Evolutionary conservation across 2,797 vertebrate species (phyloP), one percentile per base, ranked within the genome.

Genomic region (Aeoliscus strigatus): DNA sequence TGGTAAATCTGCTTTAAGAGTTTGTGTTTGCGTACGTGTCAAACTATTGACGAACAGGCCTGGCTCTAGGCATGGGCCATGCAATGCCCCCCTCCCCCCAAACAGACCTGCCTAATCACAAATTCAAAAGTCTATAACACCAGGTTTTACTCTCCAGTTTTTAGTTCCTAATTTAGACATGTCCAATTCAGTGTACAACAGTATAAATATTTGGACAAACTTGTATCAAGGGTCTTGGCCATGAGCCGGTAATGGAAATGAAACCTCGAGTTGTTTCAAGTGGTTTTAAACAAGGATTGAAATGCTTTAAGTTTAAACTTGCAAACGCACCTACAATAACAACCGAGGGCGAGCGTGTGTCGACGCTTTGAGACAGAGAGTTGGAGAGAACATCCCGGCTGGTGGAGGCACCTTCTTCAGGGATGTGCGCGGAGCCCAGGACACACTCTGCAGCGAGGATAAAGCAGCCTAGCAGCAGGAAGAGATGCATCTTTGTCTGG

Each of bases 321-420:
- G 12, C 8, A 16, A 14, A 66, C 81, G 33, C 42, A 80, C 84
- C 84, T 7, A 77, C 72, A 21, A 84, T 81, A 11, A 81, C 23
- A 18, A 84, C 69, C 12, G 80, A 36, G 4, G 69, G 67, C 0
- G 75, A 21, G 24, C 4, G 4, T 1, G 12, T 8, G n/a, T 49
- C 40, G 1, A 60, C 10, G 37, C 40, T 72, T 16, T 42, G 58
- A 26, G 67, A 47, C 52, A 72, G 14, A 5, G 51, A 12, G 3
- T 38, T 57, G 2, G 63, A 46, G 0, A 47, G 42, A 2, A 30
- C 5, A 0, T 64, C 42, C 35, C 35, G 40, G 5, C 73, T 79
- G 47, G 59, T 59, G 45, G 63, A 45, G 17, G 59, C 59, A 1
- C 4, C 42, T 6, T 78, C 69, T 0, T 82, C 78, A 0, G 50